Percentiles rank a stretch among this genome's conserved stretches.
Conservation (phyloP, 2,797 vertebrate genomes). For the Siniperca scherzeri region DNA sequence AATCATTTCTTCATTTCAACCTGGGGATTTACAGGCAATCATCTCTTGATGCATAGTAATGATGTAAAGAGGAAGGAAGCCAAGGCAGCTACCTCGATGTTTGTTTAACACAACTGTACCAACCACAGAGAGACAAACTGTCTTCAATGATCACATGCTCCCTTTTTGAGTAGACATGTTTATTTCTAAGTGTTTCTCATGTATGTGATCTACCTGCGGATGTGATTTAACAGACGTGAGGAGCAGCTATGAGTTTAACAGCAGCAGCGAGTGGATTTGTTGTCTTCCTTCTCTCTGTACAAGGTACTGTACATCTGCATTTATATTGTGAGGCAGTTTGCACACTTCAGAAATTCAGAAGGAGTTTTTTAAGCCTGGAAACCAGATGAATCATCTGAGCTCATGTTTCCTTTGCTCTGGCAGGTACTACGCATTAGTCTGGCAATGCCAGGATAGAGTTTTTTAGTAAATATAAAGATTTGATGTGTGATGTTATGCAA, state of each 20-base stretch:
- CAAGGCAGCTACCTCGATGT: rapidly evolving
- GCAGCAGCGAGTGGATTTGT: background rate
- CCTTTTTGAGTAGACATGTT: background rate
- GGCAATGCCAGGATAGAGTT: no score
- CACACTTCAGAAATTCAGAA: background rate
- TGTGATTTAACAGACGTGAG: background rate
- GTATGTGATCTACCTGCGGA: background rate
- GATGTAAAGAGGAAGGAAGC: constrained; percentile 6
- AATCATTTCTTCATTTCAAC: constrained; percentile 17
- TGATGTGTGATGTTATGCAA: background rate
- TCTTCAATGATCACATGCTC: no score
- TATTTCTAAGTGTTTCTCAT: background rate
- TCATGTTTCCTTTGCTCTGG: no score
- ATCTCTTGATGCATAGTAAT: background rate
- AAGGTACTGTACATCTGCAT: constrained; percentile 8
- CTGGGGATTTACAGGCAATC: background rate
- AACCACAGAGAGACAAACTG: background rate
- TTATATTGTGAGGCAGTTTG: background rate
- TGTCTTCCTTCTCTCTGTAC: constrained; percentile 17
- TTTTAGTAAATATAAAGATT: no score
- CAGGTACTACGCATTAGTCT: no score
- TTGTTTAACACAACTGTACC: background rate
- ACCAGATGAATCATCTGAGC: no score
- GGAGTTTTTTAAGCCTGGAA: no score
- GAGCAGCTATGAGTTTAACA: constrained; percentile 10